These are phyloP conservation scores for Clitarchus hookeri DNA, from an alignment of 2,888 invertebrate species.

Conservation along the genomic window DNA sequence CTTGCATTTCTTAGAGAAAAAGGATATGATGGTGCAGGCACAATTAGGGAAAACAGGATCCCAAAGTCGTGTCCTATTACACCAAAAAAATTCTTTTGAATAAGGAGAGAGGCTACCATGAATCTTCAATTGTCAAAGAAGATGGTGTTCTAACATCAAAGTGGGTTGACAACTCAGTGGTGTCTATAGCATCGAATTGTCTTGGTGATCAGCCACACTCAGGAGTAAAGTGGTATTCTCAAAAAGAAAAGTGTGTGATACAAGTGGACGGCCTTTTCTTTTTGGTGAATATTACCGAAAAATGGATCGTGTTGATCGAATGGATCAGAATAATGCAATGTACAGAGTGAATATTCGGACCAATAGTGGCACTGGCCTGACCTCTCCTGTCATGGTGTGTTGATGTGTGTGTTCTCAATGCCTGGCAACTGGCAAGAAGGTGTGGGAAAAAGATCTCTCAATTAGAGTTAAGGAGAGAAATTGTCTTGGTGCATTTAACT, in stretches of 20 bases:
- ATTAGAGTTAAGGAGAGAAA: background rate
- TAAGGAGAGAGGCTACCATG: background rate
- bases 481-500: background rate
- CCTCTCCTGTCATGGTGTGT: no score
- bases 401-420: no score
- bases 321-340: background rate
- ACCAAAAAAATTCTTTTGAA: background rate
- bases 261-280: background rate
- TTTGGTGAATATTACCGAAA: background rate
- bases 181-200: no score
- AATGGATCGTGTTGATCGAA: background rate
- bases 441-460: background rate
- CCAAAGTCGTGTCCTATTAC: background rate
- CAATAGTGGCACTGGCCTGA: no score
- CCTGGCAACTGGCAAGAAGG: background rate
- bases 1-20: background rate
- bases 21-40: background rate
- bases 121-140: background rate
- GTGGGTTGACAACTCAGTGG: no score
- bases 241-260: background rate
- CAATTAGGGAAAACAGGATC: slow-evolving; percentile 14
- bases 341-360: no score
- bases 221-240: background rate
- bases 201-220: background rate
- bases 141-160: no score